These are phyloP conservation scores for Eumacrocentrus americanus DNA, from an alignment of 2,888 invertebrate genomes.

Conservation along the genomic window DNA sequence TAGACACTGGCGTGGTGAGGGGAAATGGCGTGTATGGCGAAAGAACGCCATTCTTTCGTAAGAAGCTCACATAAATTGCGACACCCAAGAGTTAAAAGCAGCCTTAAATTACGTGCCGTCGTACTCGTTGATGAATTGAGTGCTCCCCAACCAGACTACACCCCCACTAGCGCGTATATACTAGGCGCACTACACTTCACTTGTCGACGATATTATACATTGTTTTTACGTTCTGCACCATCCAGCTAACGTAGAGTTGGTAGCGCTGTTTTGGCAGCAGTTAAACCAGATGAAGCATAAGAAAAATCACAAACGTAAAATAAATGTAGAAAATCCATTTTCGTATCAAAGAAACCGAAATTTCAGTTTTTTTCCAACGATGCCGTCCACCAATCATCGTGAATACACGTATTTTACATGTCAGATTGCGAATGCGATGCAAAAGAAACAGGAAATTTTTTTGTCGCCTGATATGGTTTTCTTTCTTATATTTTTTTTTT, in stretches of 20 bases:
- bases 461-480: slow-evolving; percentile 13
- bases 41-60: slow-evolving; percentile 60
- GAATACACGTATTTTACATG: slow-evolving; percentile 3
- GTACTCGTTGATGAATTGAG: slow-evolving; percentile 62
- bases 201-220: slow-evolving; percentile 19
- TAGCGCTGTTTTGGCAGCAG: too few species aligned
- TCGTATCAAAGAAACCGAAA: too few species aligned
- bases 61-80: slow-evolving; percentile 62
- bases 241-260: too few species aligned
- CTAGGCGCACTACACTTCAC: slow-evolving; percentile 27
- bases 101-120: slow-evolving; percentile 62
- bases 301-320: too few species aligned
- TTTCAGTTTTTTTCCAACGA: neutral
- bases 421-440: neutral
- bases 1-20: neutral
- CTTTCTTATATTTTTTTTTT: slow-evolving; percentile 23
- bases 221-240: neutral
- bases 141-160: slow-evolving; percentile 51
- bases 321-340: too few species aligned
- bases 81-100: slow-evolving; percentile 63
- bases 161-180: slow-evolving; percentile 25
- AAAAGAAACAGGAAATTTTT: slow-evolving; percentile 11
- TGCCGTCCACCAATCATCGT: slow-evolving; percentile 4
- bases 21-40: slow-evolving; percentile 40
- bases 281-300: too few species aligned